Percentiles rank a stretch among this genome's conserved stretches.
Conservation (phyloP, 1,140 invertebrate species). For the Philopotamus ludificatus region DNA sequence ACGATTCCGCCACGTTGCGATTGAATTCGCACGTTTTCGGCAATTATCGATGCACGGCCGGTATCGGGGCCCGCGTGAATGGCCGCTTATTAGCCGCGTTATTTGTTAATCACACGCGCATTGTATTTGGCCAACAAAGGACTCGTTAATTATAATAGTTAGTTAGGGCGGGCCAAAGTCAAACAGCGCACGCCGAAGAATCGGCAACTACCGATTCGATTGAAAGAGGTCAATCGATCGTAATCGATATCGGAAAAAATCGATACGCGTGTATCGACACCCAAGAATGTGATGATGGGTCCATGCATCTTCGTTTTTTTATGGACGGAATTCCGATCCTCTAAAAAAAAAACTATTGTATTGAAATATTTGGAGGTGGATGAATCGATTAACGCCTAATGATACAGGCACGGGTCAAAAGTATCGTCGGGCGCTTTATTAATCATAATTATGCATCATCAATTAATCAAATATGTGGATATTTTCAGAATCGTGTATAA, state of each 20-base stretch:
- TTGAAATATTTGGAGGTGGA: conserved; percentile 26
- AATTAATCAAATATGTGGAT: too few species aligned
- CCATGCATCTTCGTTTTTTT: conserved; percentile 16
- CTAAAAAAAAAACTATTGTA: conserved; percentile 19
- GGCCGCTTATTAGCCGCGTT: too few species aligned
- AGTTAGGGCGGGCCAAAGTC: background rate
- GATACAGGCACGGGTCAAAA: too few species aligned
- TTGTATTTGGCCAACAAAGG: background rate
- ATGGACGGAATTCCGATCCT: conserved; percentile 9
- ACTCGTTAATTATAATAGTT: background rate
- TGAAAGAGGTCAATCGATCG: background rate
- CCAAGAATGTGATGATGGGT: conserved; percentile 22
- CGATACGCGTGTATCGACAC: background rate
- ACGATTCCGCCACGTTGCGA: too few species aligned
- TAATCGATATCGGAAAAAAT: background rate
- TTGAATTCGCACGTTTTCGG: too few species aligned
- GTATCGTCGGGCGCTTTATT: too few species aligned
- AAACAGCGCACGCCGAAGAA: background rate
- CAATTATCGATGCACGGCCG: too few species aligned
- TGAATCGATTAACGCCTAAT: conserved; percentile 22
- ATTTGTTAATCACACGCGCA: background rate
- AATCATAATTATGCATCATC: too few species aligned
- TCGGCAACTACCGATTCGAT: background rate
- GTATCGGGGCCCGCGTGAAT: too few species aligned
- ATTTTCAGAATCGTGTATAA: too few species aligned